Base-by-base conservation (phyloP, 2,113 vertebrate species). In the Aythya baeri region DNA sequence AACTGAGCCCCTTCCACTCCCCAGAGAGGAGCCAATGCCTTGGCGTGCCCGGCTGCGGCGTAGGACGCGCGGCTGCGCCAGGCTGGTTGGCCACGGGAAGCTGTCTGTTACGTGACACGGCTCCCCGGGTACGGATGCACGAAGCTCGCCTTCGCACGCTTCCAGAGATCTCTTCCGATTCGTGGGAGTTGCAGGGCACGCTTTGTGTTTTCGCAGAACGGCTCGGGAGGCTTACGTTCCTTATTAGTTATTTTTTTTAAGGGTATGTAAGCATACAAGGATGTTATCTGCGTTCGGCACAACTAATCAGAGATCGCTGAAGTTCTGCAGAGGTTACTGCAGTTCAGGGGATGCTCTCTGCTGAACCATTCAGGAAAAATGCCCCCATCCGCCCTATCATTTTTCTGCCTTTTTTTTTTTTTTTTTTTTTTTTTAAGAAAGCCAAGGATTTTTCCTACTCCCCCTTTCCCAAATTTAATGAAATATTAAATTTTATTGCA, bases 1-100 rank as follows among this genome's bases (percentile, higher is more conserved):
- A 98, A 98, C 98, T 92, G 97, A 97, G 96, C 98, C 97, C 97
- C 96, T 98, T 96, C 95, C 97, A 38, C 98, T 98, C 98, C 98
- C 98, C 96, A 38, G 97, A 98, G 97, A 97, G 92, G 93, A 98
- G 98, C 99, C 98, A 98, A 98, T 98, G 92, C 97, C 96, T 77
- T 77, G 58, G 93, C 96, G 98, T 91, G 98, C 97, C 96, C 91
- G 93, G 97, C 77, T 80, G 97, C 79, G 31, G 88, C 46, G 90
- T 83, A 93, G 95, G 62, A 8, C 87, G 97, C 96, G 97, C 96
- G 97, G 97, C 98, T 96, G 98, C 98, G 96, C 62, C 73, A 89
- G 97, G 92, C 97, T 97, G 98, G 97, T 99, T 99, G 99, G 98
- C 97, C 97, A 89, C 75, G 89, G 70, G 81, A 73, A 44, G 96